These are phyloP conservation scores for Apis cerana DNA, from an alignment of 1,140 invertebrate genomes.

Conservation along the genomic window DNA sequence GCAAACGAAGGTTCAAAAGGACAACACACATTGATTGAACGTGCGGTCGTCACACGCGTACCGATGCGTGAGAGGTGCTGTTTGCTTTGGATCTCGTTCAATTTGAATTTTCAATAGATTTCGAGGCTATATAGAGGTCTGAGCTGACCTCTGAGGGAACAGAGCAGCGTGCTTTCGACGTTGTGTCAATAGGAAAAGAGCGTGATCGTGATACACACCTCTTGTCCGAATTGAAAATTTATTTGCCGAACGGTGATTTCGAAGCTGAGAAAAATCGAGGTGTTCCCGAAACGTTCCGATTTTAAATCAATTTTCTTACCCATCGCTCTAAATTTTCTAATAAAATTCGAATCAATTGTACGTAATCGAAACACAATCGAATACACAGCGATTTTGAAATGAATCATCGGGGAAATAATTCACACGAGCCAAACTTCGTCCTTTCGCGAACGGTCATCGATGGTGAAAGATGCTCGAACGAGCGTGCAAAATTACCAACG, in stretches of 20 bases:
- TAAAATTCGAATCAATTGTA: too few relatives aligned
- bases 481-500: not conserved
- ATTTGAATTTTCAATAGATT: slow-evolving; percentile 21
- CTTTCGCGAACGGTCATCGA: slow-evolving; percentile 23
- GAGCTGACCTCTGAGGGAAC: not conserved
- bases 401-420: slow-evolving; percentile 31
- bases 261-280: not conserved
- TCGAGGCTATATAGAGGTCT: not conserved
- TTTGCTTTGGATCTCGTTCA: slow-evolving; percentile 25
- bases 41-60: not conserved
- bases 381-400: slow-evolving; percentile 8
- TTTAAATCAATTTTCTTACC: too few relatives aligned
- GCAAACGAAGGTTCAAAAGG: slow-evolving; percentile 28
- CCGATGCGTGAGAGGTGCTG: slow-evolving; percentile 10
- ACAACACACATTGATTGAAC: slow-evolving; percentile 8
- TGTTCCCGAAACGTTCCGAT: not conserved
- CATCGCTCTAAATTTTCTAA: too few relatives aligned
- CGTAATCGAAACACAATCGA: too few relatives aligned
- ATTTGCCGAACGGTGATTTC: not conserved
- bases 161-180: not conserved
- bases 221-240: not conserved
- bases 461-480: slow-evolving; percentile 1
- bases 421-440: slow-evolving; percentile 32
- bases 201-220: too few relatives aligned
- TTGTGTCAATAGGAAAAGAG: not conserved